phyloP scores from a whole-genome alignment of 2,888 invertebrate species.

The Limulus polyphemus region DNA sequence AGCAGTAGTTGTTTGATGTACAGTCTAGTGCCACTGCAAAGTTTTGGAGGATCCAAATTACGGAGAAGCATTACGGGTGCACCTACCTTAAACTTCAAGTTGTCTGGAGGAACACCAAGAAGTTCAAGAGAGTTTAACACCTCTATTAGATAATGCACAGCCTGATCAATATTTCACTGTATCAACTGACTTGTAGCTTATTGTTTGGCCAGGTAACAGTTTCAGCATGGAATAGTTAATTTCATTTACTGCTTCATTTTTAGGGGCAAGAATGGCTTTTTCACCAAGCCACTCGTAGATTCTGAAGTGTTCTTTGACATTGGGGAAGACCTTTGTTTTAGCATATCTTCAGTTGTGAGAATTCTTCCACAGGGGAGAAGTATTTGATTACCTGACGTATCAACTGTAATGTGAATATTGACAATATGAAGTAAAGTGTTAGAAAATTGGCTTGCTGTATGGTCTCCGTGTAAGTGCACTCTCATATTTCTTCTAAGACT shows the following conservation, averaged over 20 bases:
- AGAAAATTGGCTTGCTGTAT: not conserved
- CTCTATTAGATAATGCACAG: conserved; percentile 11
- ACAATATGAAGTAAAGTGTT: too few species aligned
- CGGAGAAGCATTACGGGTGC: conserved; percentile 25
- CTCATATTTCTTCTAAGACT: conserved; percentile 20
- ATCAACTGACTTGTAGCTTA: conserved; percentile 20
- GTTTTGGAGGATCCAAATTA: conserved; percentile 27
- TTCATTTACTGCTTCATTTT: not conserved
- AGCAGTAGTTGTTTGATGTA: conserved; percentile 12
- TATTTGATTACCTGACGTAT: too few species aligned
- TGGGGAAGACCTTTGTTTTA: not conserved
- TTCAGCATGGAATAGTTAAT: too few species aligned
- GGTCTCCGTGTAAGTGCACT: conserved; percentile 11
- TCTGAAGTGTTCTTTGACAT: not conserved
- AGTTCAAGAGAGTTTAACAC: conserved; percentile 17
- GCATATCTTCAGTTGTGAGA: too few species aligned
- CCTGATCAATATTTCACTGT: conserved; percentile 15
- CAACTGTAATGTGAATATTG: too few species aligned
- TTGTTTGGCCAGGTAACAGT: too few species aligned
- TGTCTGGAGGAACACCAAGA: conserved; percentile 15
- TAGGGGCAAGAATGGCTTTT: not conserved
- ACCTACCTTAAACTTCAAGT: conserved; percentile 28
- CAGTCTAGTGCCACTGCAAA: conserved; percentile 30
- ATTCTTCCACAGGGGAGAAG: too few species aligned
- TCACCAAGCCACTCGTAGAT: not conserved